Evolutionary conservation across 30 jellyfish, hydroid and myxozoan genomes (phyloP), one percentile per base, ranked within the genome.

Genomic region (Phacellophora camtschatica): DNA sequence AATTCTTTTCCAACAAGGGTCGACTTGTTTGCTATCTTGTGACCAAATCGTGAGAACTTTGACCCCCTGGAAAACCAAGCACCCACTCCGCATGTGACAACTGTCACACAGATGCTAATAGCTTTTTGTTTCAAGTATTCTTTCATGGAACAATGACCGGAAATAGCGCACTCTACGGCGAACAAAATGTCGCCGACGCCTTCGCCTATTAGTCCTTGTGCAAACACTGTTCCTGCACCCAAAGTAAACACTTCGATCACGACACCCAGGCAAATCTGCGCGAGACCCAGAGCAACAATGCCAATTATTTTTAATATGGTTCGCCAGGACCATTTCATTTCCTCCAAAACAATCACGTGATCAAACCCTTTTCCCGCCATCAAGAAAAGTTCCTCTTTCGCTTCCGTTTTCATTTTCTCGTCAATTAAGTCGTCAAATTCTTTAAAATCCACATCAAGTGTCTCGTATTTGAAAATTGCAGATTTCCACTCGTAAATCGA

Each of bases 161-260:
- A 66, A 28, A 66, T 66, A n/a, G 39, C 39, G 29, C 64, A 66
- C 27, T 74, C 87, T 11, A 34, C 27, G 9, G 87, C 87, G 54
- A 74, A 74, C 87, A 54, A 50, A 48, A 74, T 18, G 27, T 74
- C 87, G 20, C 87, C 76, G 28, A 74, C 18, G 15, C 87, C 87
- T 30, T 74, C 87, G 7, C 76, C 64, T 11, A 74, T 74, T 3
- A 74, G 54, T 16, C 76, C 87, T 25, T 27, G 63, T 4, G 87
- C 87, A 2, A 74, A 20, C 23, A 71, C 10, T 51, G 85, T 71
- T 19, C 70, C 71, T 12, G 72, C 73, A 0, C 85, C 85, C 6
- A 29, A 31, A 16, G 85, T 46, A 35, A 29, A 71, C 24, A 71
- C 85, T 51, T 71, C 76, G 11, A 74, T 10, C 0, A 53, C 63